Evolutionary conservation across 2,797 vertebrate species (phyloP), one percentile per base, ranked within the genome.

Genomic region (Nasua narica): DNA sequence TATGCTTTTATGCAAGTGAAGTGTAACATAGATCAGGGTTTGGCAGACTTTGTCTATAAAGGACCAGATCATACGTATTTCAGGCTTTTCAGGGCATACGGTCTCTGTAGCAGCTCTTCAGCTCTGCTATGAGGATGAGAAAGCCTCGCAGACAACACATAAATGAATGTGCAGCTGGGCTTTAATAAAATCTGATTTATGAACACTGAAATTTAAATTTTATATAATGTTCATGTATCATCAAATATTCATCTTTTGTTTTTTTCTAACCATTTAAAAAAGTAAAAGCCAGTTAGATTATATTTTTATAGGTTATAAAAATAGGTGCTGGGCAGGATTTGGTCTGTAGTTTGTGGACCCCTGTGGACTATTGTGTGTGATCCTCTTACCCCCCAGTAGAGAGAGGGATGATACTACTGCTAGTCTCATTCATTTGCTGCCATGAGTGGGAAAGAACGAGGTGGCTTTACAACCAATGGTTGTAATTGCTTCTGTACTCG

Each of bases 201-300:
- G 43, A 50, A 46, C 35, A 52, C 35, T 50, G 81, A 62, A 86
- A 70, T 79, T 6, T 60, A 43, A n/a, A 50, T 91, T 70, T 95
- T 9, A 4, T 52, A 3, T 72, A 35, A 29, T 70, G 2, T 86
- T 58, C 27, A 7, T 43, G 7, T 35, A n/a, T 35, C 15, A 29
- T 72, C 43, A 62, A 43, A 29, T 86, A 62, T n/a, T 54, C 52
- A 60, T 87, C 13, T 78, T 72, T 85, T 79, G 32, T 21, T 79
- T 37, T 87, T 46, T 46, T 35, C 52, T 11, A 43, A 65, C 25
- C 37, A 65, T 46, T 87, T 87, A 37, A 54, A 69, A 79, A 85
- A 46, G 32, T 50, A 23, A 85, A 74, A 46, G 48, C 3, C 35
- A 48, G 32, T 21, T n/a, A n/a, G n/a, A n/a, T n/a, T n/a, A n/a